A percentile compares a stretch with the other conserved stretches of the same genome.
Conservation (phyloP, 2,797 vertebrate species). For the Acanthurus leucopareius region DNA sequence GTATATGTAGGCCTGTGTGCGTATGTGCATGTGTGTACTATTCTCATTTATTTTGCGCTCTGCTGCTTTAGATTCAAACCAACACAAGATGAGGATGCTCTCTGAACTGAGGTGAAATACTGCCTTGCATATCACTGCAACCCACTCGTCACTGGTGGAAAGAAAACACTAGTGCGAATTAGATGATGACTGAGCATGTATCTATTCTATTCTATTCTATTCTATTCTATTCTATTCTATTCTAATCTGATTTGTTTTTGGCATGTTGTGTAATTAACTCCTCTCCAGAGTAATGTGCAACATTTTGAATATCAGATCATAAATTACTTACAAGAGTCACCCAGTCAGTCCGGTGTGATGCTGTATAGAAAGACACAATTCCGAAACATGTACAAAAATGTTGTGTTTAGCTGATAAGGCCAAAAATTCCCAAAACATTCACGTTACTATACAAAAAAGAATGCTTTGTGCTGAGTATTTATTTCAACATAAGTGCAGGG, state of each 20-base stretch:
- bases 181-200: neutral
- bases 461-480: neutral
- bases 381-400: neutral
- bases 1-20: neutral
- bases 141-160: too few species aligned
- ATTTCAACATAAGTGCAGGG: neutral
- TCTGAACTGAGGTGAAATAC: conserved; percentile 24
- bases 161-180: neutral
- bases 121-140: neutral
- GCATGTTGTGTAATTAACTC: neutral
- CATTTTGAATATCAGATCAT: too few species aligned
- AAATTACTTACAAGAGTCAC: too few species aligned
- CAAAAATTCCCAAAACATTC: neutral
- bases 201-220: too few species aligned
- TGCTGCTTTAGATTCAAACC: conserved; percentile 37
- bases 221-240: too few species aligned
- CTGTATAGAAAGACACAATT: neutral
- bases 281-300: too few species aligned
- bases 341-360: neutral
- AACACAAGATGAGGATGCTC: conserved; percentile 18
- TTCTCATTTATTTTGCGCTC: conserved; percentile 20
- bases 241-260: conserved; percentile 6
- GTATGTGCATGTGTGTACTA: neutral
- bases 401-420: neutral
- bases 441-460: neutral